Evolutionary conservation across 2,888 invertebrate species (phyloP).

Genomic region (Ophion costatus): DNA sequence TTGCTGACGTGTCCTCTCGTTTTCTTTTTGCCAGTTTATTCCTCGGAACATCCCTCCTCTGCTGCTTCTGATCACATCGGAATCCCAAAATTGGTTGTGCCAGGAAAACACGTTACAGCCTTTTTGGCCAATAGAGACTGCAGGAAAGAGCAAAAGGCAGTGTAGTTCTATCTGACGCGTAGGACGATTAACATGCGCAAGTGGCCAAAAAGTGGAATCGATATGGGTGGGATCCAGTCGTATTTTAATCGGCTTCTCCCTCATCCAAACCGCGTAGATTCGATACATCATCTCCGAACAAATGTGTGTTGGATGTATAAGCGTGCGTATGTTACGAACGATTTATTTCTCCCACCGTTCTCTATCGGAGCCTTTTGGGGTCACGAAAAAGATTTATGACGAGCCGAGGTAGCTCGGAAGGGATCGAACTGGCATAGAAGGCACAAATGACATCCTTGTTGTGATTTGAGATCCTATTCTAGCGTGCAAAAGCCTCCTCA

Average conservation of each 20-base stretch:
- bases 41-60: not conserved
- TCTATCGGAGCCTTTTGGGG: conserved; percentile 64
- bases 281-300: conserved; percentile 73
- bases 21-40: not conserved
- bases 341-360: conserved; percentile 13
- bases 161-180: not conserved
- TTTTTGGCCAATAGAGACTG: not conserved
- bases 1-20: not conserved
- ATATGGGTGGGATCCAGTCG: not conserved
- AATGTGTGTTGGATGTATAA: conserved; percentile 18
- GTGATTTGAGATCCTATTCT: conserved; percentile 39
- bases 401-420: conserved; percentile 51
- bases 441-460: conserved; percentile 66
- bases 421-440: conserved; percentile 40
- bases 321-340: not conserved
- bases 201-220: not conserved
- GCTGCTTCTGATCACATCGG: too few relatives aligned
- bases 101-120: not conserved
- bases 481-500: conserved; percentile 25
- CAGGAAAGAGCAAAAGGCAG: not conserved
- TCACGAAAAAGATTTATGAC: conserved; percentile 73
- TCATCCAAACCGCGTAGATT: conserved; percentile 49
- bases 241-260: conserved; percentile 64
- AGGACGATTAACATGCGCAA: not conserved
- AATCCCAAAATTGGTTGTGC: not conserved